phyloP scores from a whole-genome alignment of 2,113 vertebrate species.

The Athene noctua region DNA sequence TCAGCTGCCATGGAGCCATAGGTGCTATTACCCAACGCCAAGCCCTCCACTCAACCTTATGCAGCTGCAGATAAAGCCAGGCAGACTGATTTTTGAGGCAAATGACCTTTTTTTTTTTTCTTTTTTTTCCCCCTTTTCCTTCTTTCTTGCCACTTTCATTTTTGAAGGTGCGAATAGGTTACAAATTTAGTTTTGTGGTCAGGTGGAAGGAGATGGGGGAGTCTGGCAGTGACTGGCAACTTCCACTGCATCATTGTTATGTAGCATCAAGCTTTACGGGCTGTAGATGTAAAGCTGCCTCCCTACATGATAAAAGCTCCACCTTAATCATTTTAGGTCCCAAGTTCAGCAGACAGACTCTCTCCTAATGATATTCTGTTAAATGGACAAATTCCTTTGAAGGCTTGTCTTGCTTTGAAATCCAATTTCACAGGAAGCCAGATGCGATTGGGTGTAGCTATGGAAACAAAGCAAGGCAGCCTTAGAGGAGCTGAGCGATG shows the following conservation, averaged over 20 bases:
- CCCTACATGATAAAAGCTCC: conserved; percentile 41
- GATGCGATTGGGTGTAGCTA: conserved; percentile 74
- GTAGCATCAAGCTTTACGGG: conserved; percentile 12
- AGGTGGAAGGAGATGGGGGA: background rate
- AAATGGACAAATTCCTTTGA: conserved; percentile 80
- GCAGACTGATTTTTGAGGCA: background rate
- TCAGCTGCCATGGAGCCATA: background rate
- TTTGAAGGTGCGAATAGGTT: background rate
- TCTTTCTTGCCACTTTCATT: background rate
- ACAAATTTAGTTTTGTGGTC: background rate
- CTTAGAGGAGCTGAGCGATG: conserved; percentile 56
- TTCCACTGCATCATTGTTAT: conserved; percentile 1
- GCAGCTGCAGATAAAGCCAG: background rate
- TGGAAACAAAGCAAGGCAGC: conserved; percentile 74
- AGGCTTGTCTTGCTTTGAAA: conserved; percentile 78
- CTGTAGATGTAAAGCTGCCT: conserved; percentile 60
- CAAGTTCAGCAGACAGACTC: conserved; percentile 65
- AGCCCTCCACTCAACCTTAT: background rate
- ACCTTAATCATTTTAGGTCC: conserved; percentile 64
- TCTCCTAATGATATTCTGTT: conserved; percentile 75
- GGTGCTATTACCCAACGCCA: background rate
- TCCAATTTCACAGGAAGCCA: conserved; percentile 72
- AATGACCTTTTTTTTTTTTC: background rate
- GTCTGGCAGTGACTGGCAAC: background rate
- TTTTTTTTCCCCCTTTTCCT: no score